These are phyloP conservation scores for Dendrophyllia cribrosa DNA, from an alignment of 64 coral and sea anemone species.

Conservation along the genomic window DNA sequence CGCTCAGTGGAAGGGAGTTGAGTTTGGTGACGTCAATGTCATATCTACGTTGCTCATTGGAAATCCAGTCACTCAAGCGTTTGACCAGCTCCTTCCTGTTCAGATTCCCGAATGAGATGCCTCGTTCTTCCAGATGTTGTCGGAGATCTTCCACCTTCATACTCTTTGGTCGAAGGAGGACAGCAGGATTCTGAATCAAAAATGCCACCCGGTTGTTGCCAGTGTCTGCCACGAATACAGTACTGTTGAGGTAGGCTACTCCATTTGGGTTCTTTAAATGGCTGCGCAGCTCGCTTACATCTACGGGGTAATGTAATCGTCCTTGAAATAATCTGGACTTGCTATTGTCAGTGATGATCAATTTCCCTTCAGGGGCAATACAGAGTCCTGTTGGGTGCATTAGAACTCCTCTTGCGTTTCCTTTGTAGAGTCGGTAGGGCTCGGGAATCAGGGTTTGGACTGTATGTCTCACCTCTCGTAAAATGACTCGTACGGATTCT, in stretches of 20 bases:
- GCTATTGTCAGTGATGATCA: conserved; percentile 41
- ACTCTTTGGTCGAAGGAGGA: neutral
- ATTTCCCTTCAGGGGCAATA: conserved; percentile 46
- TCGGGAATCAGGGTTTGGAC: too few species aligned
- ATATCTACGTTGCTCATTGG: neutral
- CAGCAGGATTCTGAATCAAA: neutral
- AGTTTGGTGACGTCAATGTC: conserved; percentile 4
- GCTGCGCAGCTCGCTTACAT: conserved; percentile 43
- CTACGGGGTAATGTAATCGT: conserved; percentile 50
- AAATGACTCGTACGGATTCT: neutral
- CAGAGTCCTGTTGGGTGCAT: conserved; percentile 34
- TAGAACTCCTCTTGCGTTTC: neutral
- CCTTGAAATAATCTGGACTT: conserved; percentile 37
- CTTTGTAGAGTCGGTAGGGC: neutral
- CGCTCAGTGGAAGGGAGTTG: neutral
- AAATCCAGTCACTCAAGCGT: neutral
- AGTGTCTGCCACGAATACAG: conserved; percentile 45
- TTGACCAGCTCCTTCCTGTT: neutral
- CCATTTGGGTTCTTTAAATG: conserved; percentile 46
- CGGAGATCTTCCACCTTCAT: neutral
- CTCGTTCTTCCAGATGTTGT: neutral
- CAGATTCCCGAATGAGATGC: neutral
- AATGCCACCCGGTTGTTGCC: conserved; percentile 42
- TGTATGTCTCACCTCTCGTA: too few species aligned
- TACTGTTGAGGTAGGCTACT: conserved; percentile 17